These are phyloP conservation scores for Petrocephalus zakoni DNA, from an alignment of 2,113 vertebrate species.

Conservation along the genomic window DNA sequence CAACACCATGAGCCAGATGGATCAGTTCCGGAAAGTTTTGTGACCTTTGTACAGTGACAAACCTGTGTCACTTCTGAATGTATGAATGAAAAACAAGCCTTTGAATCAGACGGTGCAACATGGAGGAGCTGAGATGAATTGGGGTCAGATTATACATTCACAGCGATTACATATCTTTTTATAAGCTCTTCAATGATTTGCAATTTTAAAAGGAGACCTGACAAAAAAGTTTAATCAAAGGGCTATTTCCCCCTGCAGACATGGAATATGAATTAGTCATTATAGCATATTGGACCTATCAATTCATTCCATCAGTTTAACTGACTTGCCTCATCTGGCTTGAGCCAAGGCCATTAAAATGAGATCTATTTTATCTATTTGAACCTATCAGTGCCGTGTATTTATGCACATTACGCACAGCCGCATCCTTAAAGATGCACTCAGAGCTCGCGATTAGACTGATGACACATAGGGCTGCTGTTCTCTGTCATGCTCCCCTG, in stretches of 20 bases:
- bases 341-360: background rate
- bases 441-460: conserved; percentile 2
- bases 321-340: background rate
- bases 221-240: background rate
- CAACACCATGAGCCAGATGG: background rate
- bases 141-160: background rate
- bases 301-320: background rate
- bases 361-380: background rate
- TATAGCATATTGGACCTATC: background rate
- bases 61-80: background rate
- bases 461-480: conserved; percentile 12
- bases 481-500: conserved; percentile 22
- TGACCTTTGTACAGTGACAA: background rate
- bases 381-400: background rate
- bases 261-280: background rate
- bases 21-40: background rate
- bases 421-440: background rate
- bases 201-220: background rate
- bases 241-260: background rate
- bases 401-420: conserved; percentile 2
- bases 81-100: background rate
- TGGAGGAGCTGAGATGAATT: background rate
- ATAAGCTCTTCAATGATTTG: background rate
- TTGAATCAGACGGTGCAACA: background rate
- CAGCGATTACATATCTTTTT: background rate